phyloP scores from a whole-genome alignment of 2,888 invertebrate genomes.

The Eupelmus urozonus region DNA sequence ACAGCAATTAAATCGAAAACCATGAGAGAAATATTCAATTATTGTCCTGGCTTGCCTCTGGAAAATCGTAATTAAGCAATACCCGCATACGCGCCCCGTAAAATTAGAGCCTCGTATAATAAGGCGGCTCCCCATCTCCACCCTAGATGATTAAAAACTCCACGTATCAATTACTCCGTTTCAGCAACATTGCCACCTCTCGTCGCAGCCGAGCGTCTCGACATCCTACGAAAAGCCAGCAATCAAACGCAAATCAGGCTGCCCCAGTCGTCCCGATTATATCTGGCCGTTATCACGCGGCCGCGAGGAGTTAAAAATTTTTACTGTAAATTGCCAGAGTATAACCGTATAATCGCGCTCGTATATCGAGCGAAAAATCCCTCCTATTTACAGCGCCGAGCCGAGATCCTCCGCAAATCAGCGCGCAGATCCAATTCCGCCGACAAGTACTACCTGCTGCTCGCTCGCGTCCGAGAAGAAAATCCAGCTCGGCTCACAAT shows the following conservation, averaged over 20 bases:
- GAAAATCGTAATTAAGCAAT: no score
- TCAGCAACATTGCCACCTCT: no score
- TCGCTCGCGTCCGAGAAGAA: neutral
- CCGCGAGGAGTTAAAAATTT: conserved; percentile 44
- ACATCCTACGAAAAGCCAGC: neutral
- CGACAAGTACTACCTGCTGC: conserved; percentile 18
- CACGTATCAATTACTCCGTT: conserved; percentile 26
- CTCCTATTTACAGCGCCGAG: conserved; percentile 21
- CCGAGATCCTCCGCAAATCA: conserved; percentile 44
- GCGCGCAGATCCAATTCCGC: conserved; percentile 27
- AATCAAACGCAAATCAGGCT: conserved; percentile 31
- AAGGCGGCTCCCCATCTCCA: conserved; percentile 1
- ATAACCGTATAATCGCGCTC: conserved; percentile 26
- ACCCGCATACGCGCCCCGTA: neutral
- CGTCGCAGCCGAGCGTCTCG: neutral
- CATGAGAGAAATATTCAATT: no score
- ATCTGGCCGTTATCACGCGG: neutral
- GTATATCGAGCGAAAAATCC: neutral
- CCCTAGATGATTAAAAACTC: conserved; percentile 3
- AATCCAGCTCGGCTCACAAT: conserved; percentile 22
- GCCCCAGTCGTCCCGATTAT: no score
- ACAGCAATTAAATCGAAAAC: no score
- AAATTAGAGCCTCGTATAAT: conserved; percentile 18
- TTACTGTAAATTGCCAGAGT: conserved; percentile 46
- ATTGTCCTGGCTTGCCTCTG: no score